Evolutionary conservation across 2,113 vertebrate species (phyloP).

Genomic region (Thomomys bottae): DNA sequence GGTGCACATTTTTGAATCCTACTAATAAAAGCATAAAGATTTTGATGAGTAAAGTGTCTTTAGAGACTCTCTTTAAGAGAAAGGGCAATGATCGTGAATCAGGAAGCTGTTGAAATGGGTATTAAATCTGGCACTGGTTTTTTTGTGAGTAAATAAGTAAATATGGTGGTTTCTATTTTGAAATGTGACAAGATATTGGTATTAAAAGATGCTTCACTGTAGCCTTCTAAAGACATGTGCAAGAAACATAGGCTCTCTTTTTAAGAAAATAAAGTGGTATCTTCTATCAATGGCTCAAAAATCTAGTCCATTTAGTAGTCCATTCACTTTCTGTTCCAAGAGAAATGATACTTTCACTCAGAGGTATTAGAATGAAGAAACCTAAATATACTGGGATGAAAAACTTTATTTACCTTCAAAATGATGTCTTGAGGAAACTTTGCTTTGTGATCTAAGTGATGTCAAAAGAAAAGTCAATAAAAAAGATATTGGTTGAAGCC

Average conservation of each 20-base stretch:
- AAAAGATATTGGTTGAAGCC: not conserved
- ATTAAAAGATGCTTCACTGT: not conserved
- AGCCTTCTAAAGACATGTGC: not conserved
- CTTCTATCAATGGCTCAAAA: not conserved
- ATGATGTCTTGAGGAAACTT: not conserved
- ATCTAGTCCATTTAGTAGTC: not conserved
- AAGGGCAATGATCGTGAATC: not conserved
- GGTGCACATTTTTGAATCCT: not conserved
- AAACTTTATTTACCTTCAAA: not conserved
- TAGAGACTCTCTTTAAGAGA: not conserved
- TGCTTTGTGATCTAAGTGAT: not conserved
- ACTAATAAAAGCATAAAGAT: not conserved
- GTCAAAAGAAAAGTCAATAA: not conserved
- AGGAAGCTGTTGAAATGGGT: not conserved
- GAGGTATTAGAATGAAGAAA: not conserved
- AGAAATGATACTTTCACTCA: not conserved
- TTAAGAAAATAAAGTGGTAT: not conserved
- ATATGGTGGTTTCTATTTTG: not conserved
- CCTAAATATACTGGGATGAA: not conserved
- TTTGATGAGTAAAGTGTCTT: slow-evolving; percentile 6
- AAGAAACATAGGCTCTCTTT: not conserved
- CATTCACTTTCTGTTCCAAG: not conserved
- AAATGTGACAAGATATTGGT: not conserved
- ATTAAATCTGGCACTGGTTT: not conserved
- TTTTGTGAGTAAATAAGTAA: not conserved